Conservation (phyloP, 1,140 invertebrate species). For the Mercenaria mercenaria region DNA sequence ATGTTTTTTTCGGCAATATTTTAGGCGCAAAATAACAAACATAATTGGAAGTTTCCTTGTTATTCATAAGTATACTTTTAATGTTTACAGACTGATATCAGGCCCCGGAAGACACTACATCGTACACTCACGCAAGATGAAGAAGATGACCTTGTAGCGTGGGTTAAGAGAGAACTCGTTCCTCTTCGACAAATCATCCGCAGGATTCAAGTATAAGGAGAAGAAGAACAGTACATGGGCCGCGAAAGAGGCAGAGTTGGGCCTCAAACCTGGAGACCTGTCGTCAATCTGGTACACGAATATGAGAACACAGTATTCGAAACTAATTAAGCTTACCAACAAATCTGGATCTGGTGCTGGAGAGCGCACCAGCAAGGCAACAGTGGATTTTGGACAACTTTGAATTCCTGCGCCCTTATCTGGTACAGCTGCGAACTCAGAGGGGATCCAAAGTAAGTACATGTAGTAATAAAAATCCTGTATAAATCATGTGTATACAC, state of each 20-base stretch:
- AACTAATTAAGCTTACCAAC: slow-evolving; percentile 11
- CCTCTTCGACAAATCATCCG: slow-evolving; percentile 40
- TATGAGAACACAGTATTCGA: slow-evolving; percentile 33
- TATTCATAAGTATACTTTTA: slow-evolving; percentile 25
- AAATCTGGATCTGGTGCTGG: slow-evolving; percentile 24
- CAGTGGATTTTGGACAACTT: slow-evolving; percentile 23
- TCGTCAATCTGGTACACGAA: slow-evolving; percentile 16
- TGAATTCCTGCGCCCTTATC: slow-evolving; percentile 15
- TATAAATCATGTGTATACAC: background rate
- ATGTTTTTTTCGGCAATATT: slow-evolving; percentile 28
- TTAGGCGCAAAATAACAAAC: slow-evolving; percentile 24
- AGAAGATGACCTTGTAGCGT: background rate
- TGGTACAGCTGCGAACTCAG: slow-evolving; percentile 36
- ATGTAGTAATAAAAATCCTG: background rate
- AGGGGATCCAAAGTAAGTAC: slow-evolving; percentile 43
- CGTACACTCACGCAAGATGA: slow-evolving; percentile 19
- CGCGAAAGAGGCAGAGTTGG: slow-evolving; percentile 35
- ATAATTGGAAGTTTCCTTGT: slow-evolving; percentile 2
- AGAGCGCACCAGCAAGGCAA: slow-evolving; percentile 30
- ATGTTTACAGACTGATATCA: slow-evolving; percentile 20
- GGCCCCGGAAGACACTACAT: slow-evolving; percentile 23
- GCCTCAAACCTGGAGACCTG: slow-evolving; percentile 28
- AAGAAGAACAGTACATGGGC: slow-evolving; percentile 45
- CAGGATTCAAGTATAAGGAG: slow-evolving; percentile 45
- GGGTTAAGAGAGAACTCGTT: slow-evolving; percentile 39